Base-by-base conservation (phyloP, 1,140 invertebrate species). In the Aphaenogaster floridana region DNA sequence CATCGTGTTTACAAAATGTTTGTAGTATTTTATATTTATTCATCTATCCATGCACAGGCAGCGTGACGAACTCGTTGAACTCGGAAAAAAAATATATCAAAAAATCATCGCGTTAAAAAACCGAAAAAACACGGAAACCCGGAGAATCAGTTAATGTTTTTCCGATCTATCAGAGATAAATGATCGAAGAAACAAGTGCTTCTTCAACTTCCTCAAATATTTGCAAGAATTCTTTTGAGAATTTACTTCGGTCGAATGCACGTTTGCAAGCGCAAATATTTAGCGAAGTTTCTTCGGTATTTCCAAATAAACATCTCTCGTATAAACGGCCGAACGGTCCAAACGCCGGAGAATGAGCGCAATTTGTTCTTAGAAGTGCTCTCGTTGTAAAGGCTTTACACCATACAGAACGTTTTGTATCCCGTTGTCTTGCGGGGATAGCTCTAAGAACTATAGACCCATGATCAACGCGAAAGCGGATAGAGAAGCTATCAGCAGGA, bases 261-360 rank as follows among this genome's bases (percentile, higher is more conserved):
- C 28, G 17, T 61, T 61, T 17, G 28, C 34, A 48, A 71, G 52
- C 15, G 54, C 42, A 83, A 74, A 83, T 83, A 83, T 83, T 71
- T 83, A 72, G 28, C 54, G 1, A 72, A 52, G 34, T 42, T 61
- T 21, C 39, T 72, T 74, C 17, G 68, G 54, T 61, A 80, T 72
- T 83, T 72, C n/a, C 68, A 74, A 84, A 84, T 74, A 83, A 83
- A 63, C 36, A 48, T 42, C 28, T 48, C 52, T 48, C 39, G 8
- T 11, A 68, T 57, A 61, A 74, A 63, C 42, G 54, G n/a, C 34
- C 34, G 69, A 76, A 34, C 52, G n/a, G 21, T 13, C 13, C 54
- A 28, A 71, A 9, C 21, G 15, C 4, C 28, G 5, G 39, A 11
- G 69, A 63, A 76, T 61, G 68, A 74, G 80, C 13, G 39, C 34